phyloP scores from a whole-genome alignment of 2,888 invertebrate genomes.

The Ectemnius cavifrons region DNA sequence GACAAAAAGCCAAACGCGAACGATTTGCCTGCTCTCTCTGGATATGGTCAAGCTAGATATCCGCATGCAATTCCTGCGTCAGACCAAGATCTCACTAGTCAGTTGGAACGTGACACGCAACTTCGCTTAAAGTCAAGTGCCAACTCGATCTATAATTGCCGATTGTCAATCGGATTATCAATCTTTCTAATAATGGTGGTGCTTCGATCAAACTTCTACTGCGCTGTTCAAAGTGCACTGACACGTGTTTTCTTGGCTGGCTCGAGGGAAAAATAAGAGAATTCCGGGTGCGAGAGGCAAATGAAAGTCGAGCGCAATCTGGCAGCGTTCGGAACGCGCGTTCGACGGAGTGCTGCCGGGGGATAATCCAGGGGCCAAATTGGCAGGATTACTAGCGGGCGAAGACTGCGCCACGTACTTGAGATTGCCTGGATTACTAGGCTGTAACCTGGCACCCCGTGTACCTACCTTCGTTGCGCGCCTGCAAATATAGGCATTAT shows the following conservation, averaged over 20 bases:
- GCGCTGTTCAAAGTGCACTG: too few relatives aligned
- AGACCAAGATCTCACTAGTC: background rate
- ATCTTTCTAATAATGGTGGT: background rate
- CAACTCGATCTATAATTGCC: too few relatives aligned
- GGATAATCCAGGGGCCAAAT: conserved; percentile 69
- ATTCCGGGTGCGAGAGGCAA: conserved; percentile 12
- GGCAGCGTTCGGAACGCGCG: background rate
- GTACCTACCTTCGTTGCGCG: conserved; percentile 35
- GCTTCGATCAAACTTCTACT: background rate
- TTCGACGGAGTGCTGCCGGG: background rate
- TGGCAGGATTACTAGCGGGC: conserved; percentile 72
- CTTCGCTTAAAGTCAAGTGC: background rate
- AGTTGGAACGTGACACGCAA: background rate
- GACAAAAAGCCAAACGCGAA: conserved; percentile 47
- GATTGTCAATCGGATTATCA: too few relatives aligned
- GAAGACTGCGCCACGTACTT: conserved; percentile 72
- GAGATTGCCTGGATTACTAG: conserved; percentile 75
- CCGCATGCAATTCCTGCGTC: background rate
- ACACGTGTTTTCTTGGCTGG: too few relatives aligned
- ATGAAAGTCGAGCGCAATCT: conserved; percentile 35
- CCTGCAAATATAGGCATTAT: conserved; percentile 64
- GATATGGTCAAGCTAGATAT: too few relatives aligned
- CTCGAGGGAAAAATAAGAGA: background rate
- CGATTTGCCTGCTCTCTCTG: background rate
- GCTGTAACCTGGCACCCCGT: conserved; percentile 57